These are phyloP conservation scores for Empidonax alnorum DNA, from an alignment of 2,113 vertebrate species.

Conservation along the genomic window DNA sequence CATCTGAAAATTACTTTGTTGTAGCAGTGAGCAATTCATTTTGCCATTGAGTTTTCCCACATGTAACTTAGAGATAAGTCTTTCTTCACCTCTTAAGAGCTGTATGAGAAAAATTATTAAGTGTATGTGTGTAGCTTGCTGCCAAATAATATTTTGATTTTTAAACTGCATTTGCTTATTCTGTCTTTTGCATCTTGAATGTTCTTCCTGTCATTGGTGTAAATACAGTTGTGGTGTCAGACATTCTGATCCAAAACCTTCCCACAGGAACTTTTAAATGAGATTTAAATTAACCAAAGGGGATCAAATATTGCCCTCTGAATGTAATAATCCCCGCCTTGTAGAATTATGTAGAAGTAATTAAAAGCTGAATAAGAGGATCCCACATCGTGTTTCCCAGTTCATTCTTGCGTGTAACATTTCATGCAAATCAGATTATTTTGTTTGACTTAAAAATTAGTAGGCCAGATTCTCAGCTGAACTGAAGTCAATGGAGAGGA, in stretches of 20 bases:
- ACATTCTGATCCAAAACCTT: not conserved
- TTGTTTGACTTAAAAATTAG: slow-evolving; percentile 36
- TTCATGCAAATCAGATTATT: slow-evolving; percentile 35
- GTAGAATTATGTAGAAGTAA: slow-evolving; percentile 35
- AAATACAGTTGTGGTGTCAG: not conserved
- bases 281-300: slow-evolving; percentile 20
- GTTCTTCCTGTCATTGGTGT: not conserved
- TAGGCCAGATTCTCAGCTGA: not conserved
- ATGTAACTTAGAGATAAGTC: not conserved
- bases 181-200: not conserved
- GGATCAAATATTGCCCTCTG: slow-evolving; percentile 14
- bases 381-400: not conserved
- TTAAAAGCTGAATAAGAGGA: slow-evolving; percentile 21
- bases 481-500: not conserved
- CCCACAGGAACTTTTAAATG: slow-evolving; percentile 6
- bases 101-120: not conserved
- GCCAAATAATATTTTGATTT: not conserved
- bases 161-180: not conserved
- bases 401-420: slow-evolving; percentile 16
- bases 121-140: not conserved
- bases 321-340: not conserved
- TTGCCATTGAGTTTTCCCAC: not conserved
- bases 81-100: not conserved
- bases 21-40: not conserved
- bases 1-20: not conserved